These are phyloP conservation scores for Zelleria hepariella DNA, from an alignment of 2,888 invertebrate genomes.

Conservation along the genomic window DNA sequence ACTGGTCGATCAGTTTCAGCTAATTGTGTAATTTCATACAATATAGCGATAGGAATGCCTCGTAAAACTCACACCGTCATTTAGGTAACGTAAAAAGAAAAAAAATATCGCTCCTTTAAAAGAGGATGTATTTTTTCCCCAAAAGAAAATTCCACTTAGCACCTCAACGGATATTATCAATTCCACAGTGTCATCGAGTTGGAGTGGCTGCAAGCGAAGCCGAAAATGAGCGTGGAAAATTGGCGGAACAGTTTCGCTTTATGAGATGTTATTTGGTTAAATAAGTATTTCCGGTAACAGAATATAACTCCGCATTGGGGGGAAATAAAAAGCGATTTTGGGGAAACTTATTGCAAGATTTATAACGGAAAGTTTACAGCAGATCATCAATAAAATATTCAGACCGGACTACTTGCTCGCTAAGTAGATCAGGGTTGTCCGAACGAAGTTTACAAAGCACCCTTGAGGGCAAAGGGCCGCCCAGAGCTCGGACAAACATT, in stretches of 20 bases:
- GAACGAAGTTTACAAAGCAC: conserved; percentile 44
- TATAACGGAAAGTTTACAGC: neutral
- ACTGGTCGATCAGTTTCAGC: no score
- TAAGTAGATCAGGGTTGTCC: conserved; percentile 8
- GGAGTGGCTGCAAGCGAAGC: conserved; percentile 28
- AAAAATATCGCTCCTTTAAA: neutral
- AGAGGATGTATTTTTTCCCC: neutral
- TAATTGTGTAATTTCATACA: no score
- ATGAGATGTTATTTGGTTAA: conserved; percentile 1
- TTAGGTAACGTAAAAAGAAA: neutral
- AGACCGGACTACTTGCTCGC: neutral
- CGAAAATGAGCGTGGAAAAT: conserved; percentile 47
- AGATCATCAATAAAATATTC: neutral
- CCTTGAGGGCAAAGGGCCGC: conserved; percentile 40
- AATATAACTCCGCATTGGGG: neutral
- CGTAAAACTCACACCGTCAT: neutral
- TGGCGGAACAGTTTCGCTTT: conserved; percentile 30
- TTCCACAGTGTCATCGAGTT: conserved; percentile 23
- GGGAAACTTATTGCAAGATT: neutral
- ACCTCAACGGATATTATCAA: conserved; percentile 40
- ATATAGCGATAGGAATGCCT: no score
- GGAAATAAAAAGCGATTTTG: neutral
- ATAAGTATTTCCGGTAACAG: conserved; percentile 2
- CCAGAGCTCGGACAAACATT: conserved; percentile 9
- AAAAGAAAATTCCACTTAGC: conserved; percentile 14